Evolutionary conservation across 2,888 invertebrate species (phyloP).

Genomic region (Yponomeuta cagnagella): DNA sequence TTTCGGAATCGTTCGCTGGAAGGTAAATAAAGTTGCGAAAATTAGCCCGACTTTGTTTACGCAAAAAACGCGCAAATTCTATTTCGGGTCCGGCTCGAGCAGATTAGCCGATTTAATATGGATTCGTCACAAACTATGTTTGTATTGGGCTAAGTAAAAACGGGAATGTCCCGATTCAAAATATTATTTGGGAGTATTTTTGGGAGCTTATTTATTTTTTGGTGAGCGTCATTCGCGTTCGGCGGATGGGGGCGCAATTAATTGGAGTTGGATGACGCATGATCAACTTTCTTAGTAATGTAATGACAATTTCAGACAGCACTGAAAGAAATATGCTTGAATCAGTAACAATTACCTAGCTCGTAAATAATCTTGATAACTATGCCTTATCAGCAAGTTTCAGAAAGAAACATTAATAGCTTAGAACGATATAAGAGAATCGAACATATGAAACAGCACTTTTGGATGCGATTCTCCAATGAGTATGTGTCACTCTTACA

Average conservation of each 20-base stretch:
- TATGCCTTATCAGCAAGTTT: too few species aligned
- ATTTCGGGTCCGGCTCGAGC: slow-evolving; percentile 43
- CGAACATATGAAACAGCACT: too few species aligned
- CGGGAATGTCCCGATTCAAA: slow-evolving; percentile 37
- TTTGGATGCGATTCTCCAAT: too few species aligned
- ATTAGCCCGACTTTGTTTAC: slow-evolving; percentile 56
- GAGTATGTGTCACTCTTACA: too few species aligned
- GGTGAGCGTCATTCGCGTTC: slow-evolving; percentile 55
- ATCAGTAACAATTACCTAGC: slow-evolving; percentile 12
- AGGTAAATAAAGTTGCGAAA: slow-evolving; percentile 68
- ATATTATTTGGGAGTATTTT: slow-evolving; percentile 62
- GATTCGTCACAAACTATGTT: slow-evolving; percentile 64
- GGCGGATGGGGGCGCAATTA: slow-evolving; percentile 65
- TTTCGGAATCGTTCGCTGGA: slow-evolving; percentile 58
- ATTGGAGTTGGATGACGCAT: slow-evolving; percentile 62
- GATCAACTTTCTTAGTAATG: slow-evolving; percentile 44
- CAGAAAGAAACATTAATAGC: too few species aligned
- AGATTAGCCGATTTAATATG: slow-evolving; percentile 43
- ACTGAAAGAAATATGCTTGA: slow-evolving; percentile 14
- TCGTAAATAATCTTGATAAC: slow-evolving; percentile 6
- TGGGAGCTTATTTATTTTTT: slow-evolving; percentile 54
- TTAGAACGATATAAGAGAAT: too few species aligned
- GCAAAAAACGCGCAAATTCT: slow-evolving; percentile 37
- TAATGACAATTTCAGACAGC: slow-evolving; percentile 32
- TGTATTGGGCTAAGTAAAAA: slow-evolving; percentile 61